phyloP scores from a whole-genome alignment of 2,797 vertebrate genomes.

The Periparus ater region DNA sequence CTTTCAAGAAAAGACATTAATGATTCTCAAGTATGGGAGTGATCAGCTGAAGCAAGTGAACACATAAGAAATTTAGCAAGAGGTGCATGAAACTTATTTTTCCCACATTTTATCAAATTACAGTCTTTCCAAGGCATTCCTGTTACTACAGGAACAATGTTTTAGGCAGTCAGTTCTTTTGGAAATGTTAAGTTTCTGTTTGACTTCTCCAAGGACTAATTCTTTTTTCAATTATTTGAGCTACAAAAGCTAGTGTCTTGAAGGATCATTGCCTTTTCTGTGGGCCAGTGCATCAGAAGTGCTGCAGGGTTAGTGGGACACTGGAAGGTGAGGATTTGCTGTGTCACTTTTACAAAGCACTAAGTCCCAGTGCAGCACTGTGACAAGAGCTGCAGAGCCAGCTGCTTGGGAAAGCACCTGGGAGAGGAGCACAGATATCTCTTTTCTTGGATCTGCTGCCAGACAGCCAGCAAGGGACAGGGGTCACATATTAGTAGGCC shows the following conservation, averaged over 20 bases:
- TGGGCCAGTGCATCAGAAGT: neutral
- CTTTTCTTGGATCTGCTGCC: neutral
- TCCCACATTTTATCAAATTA: neutral
- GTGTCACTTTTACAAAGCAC: neutral
- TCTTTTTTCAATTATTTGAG: neutral
- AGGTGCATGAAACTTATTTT: neutral
- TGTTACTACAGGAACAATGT: neutral
- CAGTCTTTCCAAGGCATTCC: neutral
- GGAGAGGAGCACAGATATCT: neutral
- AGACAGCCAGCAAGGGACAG: neutral
- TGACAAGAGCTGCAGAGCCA: neutral
- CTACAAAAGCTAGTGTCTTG: neutral
- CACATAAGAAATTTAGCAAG: neutral
- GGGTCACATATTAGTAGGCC: rapidly evolving
- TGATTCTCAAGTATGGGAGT: neutral
- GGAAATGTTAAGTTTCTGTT: neutral
- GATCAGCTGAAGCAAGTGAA: neutral
- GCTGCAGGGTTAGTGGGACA: neutral
- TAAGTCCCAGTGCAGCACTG: neutral
- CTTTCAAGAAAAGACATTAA: neutral
- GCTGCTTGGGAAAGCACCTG: rapidly evolving
- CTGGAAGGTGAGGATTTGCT: neutral
- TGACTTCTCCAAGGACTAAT: neutral
- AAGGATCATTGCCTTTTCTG: neutral
- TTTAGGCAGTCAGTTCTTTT: neutral